Evolutionary conservation across 2,113 vertebrate species (phyloP).

Genomic region (Oncorhynchus nerka): DNA sequence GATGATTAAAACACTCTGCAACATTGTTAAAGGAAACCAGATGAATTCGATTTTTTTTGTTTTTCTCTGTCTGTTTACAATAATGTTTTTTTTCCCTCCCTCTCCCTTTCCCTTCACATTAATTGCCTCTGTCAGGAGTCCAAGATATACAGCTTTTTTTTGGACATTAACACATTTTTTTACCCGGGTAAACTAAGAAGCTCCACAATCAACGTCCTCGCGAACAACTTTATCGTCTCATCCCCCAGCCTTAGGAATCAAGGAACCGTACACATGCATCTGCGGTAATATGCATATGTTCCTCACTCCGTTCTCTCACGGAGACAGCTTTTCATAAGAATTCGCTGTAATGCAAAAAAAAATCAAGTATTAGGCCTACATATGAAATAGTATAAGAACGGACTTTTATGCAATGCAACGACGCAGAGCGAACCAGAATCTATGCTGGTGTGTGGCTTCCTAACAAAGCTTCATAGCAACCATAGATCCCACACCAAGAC

Average conservation of each 20-base stretch:
- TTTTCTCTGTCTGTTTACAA: too few species aligned
- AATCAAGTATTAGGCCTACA: too few species aligned
- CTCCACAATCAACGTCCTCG: not conserved
- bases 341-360: too few species aligned
- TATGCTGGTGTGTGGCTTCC: too few species aligned
- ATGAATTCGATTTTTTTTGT: not conserved
- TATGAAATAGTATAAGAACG: too few species aligned
- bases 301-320: not conserved
- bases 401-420: too few species aligned
- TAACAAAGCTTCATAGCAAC: too few species aligned
- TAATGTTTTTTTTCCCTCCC: not conserved
- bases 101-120: not conserved
- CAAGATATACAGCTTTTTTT: slow-evolving; percentile 7
- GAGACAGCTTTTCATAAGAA: not conserved
- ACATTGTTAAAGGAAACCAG: slow-evolving; percentile 5
- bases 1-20: slow-evolving; percentile 36
- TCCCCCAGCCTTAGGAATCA: not conserved
- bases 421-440: too few species aligned
- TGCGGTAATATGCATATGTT: too few species aligned
- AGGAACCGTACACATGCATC: not conserved
- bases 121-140: slow-evolving; percentile 16
- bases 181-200: slow-evolving; percentile 5
- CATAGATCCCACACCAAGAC: not conserved
- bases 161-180: slow-evolving; percentile 10
- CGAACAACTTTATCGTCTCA: slow-evolving; percentile 4